Evolutionary conservation across 2,888 invertebrate species (phyloP), one percentile per base, ranked within the genome.

Genomic region (Muscina levida): DNA sequence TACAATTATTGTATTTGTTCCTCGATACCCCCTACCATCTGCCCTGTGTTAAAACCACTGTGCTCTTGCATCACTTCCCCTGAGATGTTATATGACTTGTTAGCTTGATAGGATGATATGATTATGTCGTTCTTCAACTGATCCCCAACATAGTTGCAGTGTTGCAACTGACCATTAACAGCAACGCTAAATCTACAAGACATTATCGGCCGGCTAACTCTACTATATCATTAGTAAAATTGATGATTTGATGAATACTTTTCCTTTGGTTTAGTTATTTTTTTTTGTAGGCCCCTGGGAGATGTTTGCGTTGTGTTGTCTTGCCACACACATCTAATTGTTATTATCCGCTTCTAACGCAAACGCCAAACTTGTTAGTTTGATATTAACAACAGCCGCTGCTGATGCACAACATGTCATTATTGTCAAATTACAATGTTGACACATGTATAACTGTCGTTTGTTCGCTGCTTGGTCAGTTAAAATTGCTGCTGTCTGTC

Each of bases 101-200:
- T 48, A 5, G 2, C 44, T 44, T 44, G 2, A 19, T 48, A 5
- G 2, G 1, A 48, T 48, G 19, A 48, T 48, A 15, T 48, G 48
- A 48, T 4, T 48, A 5, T 19, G 19, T 19, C 19, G 48, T 19
- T 6, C 19, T 48, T 17, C 15, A 11, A 31, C 4, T 31, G 53
- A 24, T 53, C 22, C 22, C 6, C n/a, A n/a, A 53, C 11, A 5
- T 53, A 53, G 53, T 24, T 53, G 53, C 51, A 8, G 19, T 1
- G 53, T 19, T 11, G 11, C 51, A 51, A 51, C 51, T 51, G 22
- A 11, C 51, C 51, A 51, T 53, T 53, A 51, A 48, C 8, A 19
- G 3, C 48, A 19, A 19, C 19, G 48, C 86, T 87, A 84, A 86
- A 87, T 87, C 88, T 85, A 87, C 88, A 87, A 87, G 88, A 85